Percentiles rank a stretch among this genome's conserved stretches.
These are phyloP conservation scores for Drosophila sordidula DNA, from an alignment of 2,888 invertebrate species.

Conservation along the genomic window DNA sequence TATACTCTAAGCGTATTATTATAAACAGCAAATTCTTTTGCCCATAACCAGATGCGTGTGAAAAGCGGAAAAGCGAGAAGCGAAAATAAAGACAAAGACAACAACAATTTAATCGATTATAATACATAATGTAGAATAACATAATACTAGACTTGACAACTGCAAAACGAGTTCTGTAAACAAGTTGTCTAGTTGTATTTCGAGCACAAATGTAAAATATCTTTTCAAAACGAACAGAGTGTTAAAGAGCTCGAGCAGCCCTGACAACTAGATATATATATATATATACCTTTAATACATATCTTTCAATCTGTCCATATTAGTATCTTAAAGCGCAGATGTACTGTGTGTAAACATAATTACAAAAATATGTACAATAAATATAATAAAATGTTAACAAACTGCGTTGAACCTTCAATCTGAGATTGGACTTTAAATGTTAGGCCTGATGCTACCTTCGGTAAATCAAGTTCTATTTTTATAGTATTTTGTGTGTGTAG, in stretches of 20 bases:
- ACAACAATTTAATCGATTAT: slow-evolving; percentile 32
- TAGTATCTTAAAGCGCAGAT: slow-evolving; percentile 51
- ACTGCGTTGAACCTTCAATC: background rate
- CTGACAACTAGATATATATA: slow-evolving; percentile 18
- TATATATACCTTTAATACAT: slow-evolving; percentile 16
- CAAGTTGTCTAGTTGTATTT: slow-evolving; percentile 10
- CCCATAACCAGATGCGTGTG: background rate
- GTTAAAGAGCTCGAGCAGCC: slow-evolving; percentile 13
- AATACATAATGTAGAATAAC: slow-evolving; percentile 64
- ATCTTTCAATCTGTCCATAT: slow-evolving; percentile 61
- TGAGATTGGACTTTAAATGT: background rate
- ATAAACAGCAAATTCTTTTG: slow-evolving; percentile 26
- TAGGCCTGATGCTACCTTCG: background rate
- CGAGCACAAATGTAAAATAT: slow-evolving; percentile 59
- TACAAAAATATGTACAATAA: slow-evolving; percentile 69
- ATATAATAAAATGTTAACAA: slow-evolving; percentile 65
- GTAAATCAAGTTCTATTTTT: slow-evolving; percentile 17
- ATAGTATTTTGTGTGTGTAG: slow-evolving; percentile 15
- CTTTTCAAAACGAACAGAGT: slow-evolving; percentile 26
- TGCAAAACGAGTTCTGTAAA: slow-evolving; percentile 2
- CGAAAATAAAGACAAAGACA: slow-evolving; percentile 14
- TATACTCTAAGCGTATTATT: slow-evolving; percentile 76
- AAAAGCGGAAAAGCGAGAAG: background rate
- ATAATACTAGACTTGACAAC: slow-evolving; percentile 47
- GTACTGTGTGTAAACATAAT: slow-evolving; percentile 43